Evolutionary conservation across 2,888 invertebrate species (phyloP).

Genomic region (Elegia similella): DNA sequence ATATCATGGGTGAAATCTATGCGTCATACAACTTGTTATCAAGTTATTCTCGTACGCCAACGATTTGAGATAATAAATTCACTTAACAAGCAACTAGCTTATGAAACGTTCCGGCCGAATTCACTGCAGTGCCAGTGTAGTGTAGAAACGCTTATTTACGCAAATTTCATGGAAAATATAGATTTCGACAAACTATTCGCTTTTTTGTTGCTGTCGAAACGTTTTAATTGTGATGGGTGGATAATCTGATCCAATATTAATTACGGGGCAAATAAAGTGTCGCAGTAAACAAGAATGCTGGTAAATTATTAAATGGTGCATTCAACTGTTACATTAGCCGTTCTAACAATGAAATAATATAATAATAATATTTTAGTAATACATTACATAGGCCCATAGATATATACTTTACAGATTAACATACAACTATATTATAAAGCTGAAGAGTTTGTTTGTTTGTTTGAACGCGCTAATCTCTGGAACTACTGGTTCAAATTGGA

Average conservation of each 20-base stretch:
- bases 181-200: conserved; percentile 9
- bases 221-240: conserved; percentile 6
- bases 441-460: too few species aligned
- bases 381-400: too few species aligned
- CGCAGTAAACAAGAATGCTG: background rate
- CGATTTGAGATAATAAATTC: background rate
- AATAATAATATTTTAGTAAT: too few species aligned
- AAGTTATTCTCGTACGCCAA: background rate
- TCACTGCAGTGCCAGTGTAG: conserved; percentile 4
- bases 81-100: background rate
- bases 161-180: conserved; percentile 20
- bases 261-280: background rate
- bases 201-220: conserved; percentile 6
- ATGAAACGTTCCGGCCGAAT: conserved; percentile 12
- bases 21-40: background rate
- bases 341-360: too few species aligned
- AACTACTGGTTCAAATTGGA: too few species aligned
- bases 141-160: conserved; percentile 14
- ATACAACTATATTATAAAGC: too few species aligned
- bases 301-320: background rate
- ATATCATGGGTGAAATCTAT: background rate
- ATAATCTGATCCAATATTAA: background rate
- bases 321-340: background rate
- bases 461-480: too few species aligned
- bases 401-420: too few species aligned